Conservation (phyloP, 2,797 vertebrate genomes). For the Typhlichthys subterraneus region DNA sequence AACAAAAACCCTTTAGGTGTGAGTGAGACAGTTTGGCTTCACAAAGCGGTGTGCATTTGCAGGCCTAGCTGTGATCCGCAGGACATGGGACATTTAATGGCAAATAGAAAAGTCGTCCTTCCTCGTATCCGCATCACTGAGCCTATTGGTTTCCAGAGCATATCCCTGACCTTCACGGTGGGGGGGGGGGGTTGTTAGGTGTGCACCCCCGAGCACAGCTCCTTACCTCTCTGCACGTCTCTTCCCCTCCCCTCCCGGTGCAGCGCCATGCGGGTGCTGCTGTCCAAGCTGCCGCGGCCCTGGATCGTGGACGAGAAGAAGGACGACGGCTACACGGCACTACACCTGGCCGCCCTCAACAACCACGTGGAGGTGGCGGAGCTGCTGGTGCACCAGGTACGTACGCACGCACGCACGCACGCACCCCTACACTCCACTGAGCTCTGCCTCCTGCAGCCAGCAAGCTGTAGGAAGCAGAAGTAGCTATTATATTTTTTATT, state of each 20-base stretch:
- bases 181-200: slow-evolving; percentile 1
- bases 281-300: slow-evolving; percentile 95
- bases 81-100: slow-evolving; percentile 29
- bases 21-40: slow-evolving; percentile 6
- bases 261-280: slow-evolving; percentile 96
- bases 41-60: slow-evolving; percentile 28
- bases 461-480: slow-evolving; percentile 56
- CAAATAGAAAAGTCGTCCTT: slow-evolving; percentile 11
- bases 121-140: neutral
- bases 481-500: slow-evolving; percentile 63
- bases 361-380: slow-evolving; percentile 99
- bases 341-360: slow-evolving; percentile 97
- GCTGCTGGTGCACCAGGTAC: slow-evolving; percentile 97
- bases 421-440: slow-evolving; percentile 50
- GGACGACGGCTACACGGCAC: slow-evolving; percentile 96
- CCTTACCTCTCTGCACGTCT: neutral
- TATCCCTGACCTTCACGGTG: slow-evolving; percentile 21
- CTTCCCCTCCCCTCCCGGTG: neutral
- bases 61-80: slow-evolving; percentile 13
- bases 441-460: slow-evolving; percentile 62
- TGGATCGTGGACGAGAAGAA: slow-evolving; percentile 99
- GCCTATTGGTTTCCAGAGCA: neutral
- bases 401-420: slow-evolving; percentile 15
- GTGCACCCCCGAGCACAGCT: slow-evolving; percentile 6
- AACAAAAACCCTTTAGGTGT: neutral